phyloP scores from a whole-genome alignment of 2,888 invertebrate genomes.

The Catocala fraxini region DNA sequence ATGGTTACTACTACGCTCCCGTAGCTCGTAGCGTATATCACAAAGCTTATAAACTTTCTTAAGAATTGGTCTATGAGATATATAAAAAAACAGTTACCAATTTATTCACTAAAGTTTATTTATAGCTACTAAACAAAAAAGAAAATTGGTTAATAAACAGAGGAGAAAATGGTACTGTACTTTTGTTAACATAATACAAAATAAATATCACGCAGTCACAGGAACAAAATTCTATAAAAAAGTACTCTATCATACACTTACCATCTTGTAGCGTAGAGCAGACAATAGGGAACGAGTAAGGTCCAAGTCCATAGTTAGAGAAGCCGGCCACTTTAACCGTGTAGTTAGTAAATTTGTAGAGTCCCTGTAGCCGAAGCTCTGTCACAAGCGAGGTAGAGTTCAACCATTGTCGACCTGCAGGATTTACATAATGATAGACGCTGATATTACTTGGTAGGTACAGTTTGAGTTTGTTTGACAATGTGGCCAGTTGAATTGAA shows the following conservation, averaged over 20 bases:
- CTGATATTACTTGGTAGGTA: constrained; percentile 32
- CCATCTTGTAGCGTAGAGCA: constrained; percentile 95
- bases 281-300: constrained; percentile 92
- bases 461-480: constrained; percentile 27
- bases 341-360: constrained; percentile 95
- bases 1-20: too few species aligned
- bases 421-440: constrained; percentile 50
- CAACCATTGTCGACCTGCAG: constrained; percentile 78
- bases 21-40: too few species aligned
- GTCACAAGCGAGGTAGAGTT: constrained; percentile 90
- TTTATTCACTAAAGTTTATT: too few species aligned
- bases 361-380: constrained; percentile 92
- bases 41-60: too few species aligned
- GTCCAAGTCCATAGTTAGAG: constrained; percentile 95
- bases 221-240: too few species aligned
- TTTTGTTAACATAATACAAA: too few species aligned
- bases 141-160: too few species aligned
- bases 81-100: too few species aligned
- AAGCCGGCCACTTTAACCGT: constrained; percentile 95
- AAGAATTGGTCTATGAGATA: too few species aligned
- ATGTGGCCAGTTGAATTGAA: constrained; percentile 23
- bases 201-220: too few species aligned
- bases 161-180: too few species aligned
- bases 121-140: too few species aligned
- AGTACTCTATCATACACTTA: constrained; percentile 67